These are phyloP conservation scores for Antennarius striatus DNA, from an alignment of 2,113 vertebrate species.

Conservation along the genomic window DNA sequence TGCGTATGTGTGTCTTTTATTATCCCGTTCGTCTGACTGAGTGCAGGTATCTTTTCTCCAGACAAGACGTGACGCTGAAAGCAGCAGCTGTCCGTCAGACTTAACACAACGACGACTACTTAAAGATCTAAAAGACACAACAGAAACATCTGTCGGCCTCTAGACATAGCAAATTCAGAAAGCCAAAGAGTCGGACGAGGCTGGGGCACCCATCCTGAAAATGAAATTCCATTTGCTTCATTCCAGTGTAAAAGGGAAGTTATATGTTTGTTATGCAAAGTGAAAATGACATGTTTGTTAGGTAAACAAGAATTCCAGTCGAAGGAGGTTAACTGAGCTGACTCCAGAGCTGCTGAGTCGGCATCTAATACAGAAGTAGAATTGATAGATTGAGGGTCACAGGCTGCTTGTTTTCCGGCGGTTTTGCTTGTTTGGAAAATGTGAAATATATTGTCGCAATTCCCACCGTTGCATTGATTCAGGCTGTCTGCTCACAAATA, in stretches of 20 bases:
- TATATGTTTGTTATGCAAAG: no score
- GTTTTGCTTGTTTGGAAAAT: no score
- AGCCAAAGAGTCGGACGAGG: constrained; percentile 19
- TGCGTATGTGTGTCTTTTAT: background rate
- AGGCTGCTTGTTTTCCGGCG: no score
- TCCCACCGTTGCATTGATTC: no score
- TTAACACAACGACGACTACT: constrained; percentile 62
- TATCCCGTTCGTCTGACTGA: background rate
- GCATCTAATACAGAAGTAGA: no score
- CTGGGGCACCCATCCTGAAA: background rate
- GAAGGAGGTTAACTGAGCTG: background rate
- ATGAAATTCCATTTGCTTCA: background rate
- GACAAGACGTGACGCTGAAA: constrained; percentile 12
- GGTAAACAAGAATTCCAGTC: background rate
- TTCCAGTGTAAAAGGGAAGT: background rate
- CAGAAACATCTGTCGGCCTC: constrained; percentile 61
- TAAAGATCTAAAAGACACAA: constrained; percentile 59
- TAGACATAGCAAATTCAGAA: constrained; percentile 51
- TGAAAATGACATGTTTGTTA: no score
- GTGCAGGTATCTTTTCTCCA: constrained; percentile 1
- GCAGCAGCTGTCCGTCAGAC: constrained; percentile 60
- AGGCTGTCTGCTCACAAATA: no score
- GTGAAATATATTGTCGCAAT: no score
- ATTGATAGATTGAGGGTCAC: no score
- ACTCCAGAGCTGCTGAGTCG: background rate